Conservation (phyloP, 2,113 vertebrate species). For the Fregetta grallaria region DNA sequence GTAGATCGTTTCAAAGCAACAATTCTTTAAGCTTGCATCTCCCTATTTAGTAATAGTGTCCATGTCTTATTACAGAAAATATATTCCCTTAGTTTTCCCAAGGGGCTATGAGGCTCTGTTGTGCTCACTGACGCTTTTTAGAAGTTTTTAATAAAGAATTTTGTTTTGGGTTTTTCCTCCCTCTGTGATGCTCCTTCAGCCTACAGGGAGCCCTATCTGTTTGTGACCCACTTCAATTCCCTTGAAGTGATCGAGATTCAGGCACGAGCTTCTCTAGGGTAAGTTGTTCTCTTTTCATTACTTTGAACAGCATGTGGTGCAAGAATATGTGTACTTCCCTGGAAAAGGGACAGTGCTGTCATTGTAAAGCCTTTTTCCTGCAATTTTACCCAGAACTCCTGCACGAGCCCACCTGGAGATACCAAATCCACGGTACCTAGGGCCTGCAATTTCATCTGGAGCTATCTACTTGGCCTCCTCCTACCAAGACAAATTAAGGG, state of each 20-base stretch:
- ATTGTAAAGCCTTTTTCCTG: not conserved
- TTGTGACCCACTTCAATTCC: conserved; percentile 98
- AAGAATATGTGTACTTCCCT: not conserved
- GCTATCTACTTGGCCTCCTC: conserved; percentile 98
- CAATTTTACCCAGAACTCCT: conserved; percentile 76
- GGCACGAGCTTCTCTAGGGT: conserved; percentile 90
- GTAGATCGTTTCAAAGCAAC: not conserved
- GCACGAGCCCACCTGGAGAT: conserved; percentile 93
- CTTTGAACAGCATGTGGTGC: not conserved
- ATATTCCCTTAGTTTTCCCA: not conserved
- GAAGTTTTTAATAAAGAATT: not conserved
- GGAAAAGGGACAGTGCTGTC: not conserved
- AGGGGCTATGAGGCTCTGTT: not conserved
- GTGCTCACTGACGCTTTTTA: not conserved
- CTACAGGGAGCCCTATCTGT: conserved; percentile 96
- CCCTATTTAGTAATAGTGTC: not conserved
- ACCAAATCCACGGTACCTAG: conserved; percentile 93
- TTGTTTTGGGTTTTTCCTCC: not conserved
- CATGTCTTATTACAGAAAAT: not conserved
- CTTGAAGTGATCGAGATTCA: conserved; percentile 97
- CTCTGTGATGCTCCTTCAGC: conserved; percentile 72
- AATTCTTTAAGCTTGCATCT: not conserved
- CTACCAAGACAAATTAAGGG: conserved; percentile 95
- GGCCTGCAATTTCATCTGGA: conserved; percentile 94
- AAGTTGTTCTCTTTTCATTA: conserved; percentile 34